phyloP scores from a whole-genome alignment of 1,140 invertebrate species.

The Habropoda laboriosa region DNA sequence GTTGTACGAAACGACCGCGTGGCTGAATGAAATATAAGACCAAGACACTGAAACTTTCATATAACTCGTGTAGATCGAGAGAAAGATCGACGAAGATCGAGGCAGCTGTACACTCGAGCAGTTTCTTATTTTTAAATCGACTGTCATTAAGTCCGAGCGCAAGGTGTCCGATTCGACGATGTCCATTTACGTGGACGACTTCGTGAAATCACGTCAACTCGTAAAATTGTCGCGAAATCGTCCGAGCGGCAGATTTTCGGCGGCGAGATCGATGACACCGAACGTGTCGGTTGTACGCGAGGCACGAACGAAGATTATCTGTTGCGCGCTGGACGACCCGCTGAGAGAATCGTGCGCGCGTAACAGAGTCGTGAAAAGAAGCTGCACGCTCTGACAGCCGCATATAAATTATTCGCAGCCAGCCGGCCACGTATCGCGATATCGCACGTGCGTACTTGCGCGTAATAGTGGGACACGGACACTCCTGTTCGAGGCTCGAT shows the following conservation, averaged over 20 bases:
- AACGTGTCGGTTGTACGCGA: not conserved
- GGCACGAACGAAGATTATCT: slow-evolving; percentile 4
- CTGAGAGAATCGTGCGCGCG: slow-evolving; percentile 31
- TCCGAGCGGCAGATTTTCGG: not conserved
- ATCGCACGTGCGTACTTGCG: not conserved
- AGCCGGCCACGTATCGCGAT: slow-evolving; percentile 8
- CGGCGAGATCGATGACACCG: not conserved
- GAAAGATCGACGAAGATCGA: too few relatives aligned
- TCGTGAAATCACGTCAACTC: slow-evolving; percentile 9
- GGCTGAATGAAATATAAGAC: too few relatives aligned
- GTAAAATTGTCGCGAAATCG: slow-evolving; percentile 11
- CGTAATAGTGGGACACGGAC: not conserved
- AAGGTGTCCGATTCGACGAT: not conserved
- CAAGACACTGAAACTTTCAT: too few relatives aligned
- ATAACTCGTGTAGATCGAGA: too few relatives aligned
- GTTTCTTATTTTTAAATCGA: slow-evolving; percentile 13
- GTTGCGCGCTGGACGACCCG: not conserved
- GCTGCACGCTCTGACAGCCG: not conserved
- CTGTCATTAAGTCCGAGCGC: slow-evolving; percentile 7
- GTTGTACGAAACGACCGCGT: too few relatives aligned
- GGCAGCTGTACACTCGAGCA: not conserved
- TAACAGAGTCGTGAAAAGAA: slow-evolving; percentile 27
- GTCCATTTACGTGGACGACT: slow-evolving; percentile 8
- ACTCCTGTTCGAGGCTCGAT: not conserved
- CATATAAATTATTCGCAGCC: slow-evolving; percentile 35